These are phyloP conservation scores for Oedothorax gibbosus DNA, from an alignment of 1,140 invertebrate species.

Conservation along the genomic window DNA sequence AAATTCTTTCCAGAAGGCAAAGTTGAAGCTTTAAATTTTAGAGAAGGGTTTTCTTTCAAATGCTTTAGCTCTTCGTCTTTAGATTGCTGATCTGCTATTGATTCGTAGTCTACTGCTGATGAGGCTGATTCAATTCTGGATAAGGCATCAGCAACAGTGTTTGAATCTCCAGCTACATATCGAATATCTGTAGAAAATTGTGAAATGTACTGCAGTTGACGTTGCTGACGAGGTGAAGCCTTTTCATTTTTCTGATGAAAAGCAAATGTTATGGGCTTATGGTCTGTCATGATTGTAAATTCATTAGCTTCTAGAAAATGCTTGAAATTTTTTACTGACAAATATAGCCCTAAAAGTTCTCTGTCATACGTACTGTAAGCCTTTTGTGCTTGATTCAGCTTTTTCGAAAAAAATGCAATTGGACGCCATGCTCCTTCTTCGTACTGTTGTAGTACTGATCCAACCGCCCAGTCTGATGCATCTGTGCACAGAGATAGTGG, in stretches of 20 bases:
- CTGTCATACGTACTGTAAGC: conserved; percentile 62
- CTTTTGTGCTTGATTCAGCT: conserved; percentile 56
- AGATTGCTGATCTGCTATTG: not conserved
- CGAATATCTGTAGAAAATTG: conserved; percentile 68
- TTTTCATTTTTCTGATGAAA: conserved; percentile 39
- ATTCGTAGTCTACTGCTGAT: conserved; percentile 28
- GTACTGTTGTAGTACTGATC: conserved; percentile 59
- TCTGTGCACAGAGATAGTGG: conserved; percentile 59
- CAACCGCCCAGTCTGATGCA: conserved; percentile 57
- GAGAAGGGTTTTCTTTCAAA: not conserved
- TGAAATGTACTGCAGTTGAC: conserved; percentile 67
- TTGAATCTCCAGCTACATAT: conserved; percentile 67
- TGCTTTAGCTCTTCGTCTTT: not conserved
- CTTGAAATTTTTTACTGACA: conserved; percentile 64
- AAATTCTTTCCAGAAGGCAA: conserved; percentile 67
- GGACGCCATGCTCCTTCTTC: conserved; percentile 43
- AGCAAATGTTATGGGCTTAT: conserved; percentile 64
- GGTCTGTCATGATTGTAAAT: conserved; percentile 65
- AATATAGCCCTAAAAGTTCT: conserved; percentile 64
- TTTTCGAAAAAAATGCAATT: conserved; percentile 61
- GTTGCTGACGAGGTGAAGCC: not conserved
- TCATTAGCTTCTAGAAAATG: conserved; percentile 65
- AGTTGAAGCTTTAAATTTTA: not conserved
- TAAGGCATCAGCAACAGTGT: conserved; percentile 62
- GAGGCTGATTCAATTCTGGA: conserved; percentile 20